Base-by-base conservation (phyloP, 2,113 vertebrate species). In the Scalopus aquaticus region DNA sequence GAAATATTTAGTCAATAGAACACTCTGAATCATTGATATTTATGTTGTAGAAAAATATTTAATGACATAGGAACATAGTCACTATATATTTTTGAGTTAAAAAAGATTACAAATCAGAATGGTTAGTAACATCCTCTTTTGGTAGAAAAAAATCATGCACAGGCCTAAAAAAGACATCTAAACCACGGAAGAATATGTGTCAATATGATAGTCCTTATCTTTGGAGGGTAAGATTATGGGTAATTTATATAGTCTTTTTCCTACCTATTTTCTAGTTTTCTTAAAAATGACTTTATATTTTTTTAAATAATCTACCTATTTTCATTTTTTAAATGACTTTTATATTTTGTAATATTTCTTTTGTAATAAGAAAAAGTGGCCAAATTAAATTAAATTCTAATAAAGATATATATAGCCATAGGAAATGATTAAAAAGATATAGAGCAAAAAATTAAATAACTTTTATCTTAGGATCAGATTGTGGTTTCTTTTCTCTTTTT, bases 351-450 rank as follows among this genome's bases (percentile, higher is more conserved):
- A n/a, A 32, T 56, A 44, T 37, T 73, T 67, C 6, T 70, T 79
- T 67, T 64, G 0, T 81, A 37, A 64, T 70, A 56, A 67, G 19
- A 49, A 44, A 20, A 74, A 44, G 12, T 17, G 4, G 19, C 26
- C 39, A 86, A 88, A 93, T 9, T 88, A 79, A 76, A 49, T 96
- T 95, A 83, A 92, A 82, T 83, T 88, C 44, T 84, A 95, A 85
- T 46, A n/a, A 94, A 82, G 16, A 46, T 58, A 60, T 74, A 72
- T 46, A 62, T 44, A 58, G 0, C 2, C 58, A 13, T 35, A 49
- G 24, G 32, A 39, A 94, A 93, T 83, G 49, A 90, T 58, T 49
- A 4, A 35, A n/a, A 82, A 49, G 88, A 51, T 22, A 51, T 19
- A 77, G 3, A 62, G 22, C 32, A 85, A 93, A n/a, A 95, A 62